These are phyloP conservation scores for Drosophila murphyi DNA, from an alignment of 1,140 invertebrate species.

Conservation along the genomic window DNA sequence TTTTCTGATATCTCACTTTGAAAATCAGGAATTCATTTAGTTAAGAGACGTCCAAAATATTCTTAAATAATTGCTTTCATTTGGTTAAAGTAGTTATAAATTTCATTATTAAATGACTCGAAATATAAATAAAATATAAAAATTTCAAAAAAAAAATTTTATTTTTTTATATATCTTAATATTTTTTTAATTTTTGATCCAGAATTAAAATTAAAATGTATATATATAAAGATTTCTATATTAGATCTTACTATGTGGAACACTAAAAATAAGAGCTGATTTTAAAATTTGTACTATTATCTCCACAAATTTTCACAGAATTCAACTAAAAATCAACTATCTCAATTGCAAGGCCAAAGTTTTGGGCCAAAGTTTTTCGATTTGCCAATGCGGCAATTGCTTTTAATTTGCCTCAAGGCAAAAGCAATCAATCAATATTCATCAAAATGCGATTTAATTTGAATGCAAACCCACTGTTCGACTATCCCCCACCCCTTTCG, in stretches of 20 bases:
- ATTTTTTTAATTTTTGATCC: too few species aligned
- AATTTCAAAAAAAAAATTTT: too few species aligned
- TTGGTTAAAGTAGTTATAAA: background rate
- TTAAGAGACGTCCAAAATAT: too few species aligned
- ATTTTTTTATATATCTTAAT: too few species aligned
- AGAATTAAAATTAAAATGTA: too few species aligned
- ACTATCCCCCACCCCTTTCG: background rate
- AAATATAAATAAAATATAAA: too few species aligned
- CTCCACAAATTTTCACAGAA: background rate
- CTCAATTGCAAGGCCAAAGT: slow-evolving; percentile 56
- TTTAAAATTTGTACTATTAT: slow-evolving; percentile 9
- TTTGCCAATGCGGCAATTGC: slow-evolving; percentile 57
- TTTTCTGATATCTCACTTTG: background rate
- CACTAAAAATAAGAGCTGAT: slow-evolving; percentile 3
- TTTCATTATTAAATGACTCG: too few species aligned
- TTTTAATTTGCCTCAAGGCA: slow-evolving; percentile 76
- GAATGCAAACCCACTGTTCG: slow-evolving; percentile 49
- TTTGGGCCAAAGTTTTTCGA: slow-evolving; percentile 61
- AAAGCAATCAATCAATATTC: slow-evolving; percentile 80
- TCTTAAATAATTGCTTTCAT: too few species aligned
- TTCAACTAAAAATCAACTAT: slow-evolving; percentile 34
- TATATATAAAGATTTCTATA: too few species aligned
- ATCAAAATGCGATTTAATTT: slow-evolving; percentile 79
- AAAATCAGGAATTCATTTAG: too few species aligned
- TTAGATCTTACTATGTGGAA: too few species aligned